Evolutionary conservation across 2,888 invertebrate species (phyloP), one percentile per base, ranked within the genome.

Genomic region (Eueremaeus valkanovi): DNA sequence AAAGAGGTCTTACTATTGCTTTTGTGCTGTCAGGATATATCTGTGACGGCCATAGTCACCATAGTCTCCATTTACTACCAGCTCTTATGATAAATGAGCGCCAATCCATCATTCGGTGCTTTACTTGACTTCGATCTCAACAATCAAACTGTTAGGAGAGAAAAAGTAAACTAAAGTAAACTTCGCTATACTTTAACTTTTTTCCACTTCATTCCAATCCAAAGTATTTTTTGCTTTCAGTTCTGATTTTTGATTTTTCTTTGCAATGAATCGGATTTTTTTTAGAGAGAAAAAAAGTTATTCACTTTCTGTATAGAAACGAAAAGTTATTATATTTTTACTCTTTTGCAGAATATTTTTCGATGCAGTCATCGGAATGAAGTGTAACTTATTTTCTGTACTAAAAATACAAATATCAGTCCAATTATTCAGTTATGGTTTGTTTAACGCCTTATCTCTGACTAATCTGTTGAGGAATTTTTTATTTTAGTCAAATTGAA

Each of bases 21-120:
- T 68, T 29, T 68, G 72, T 49, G 49, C 42, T 70, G 42, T 72
- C 45, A 29, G 49, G 5, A 33, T 2, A 40, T 33, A 36, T 51
- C 5, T 51, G 51, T 18, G 9, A 51, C 9, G 6, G 18, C 6
- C 51, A 51, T 18, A 51, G 51, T 18, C 9, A 6, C 51, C 51
- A 51, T 51, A 6, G 51, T 21, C 5, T n/a, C 51, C 5, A 18
- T 18, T 36, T 36, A 36, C 31, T 29, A 31, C 29, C 58, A 58
- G 27, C 29, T 21, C 36, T 33, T 66, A 66, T 66, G 66, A 66
- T 66, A 66, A 66, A 66, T 66, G 66, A 66, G 66, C 1, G 3
- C 66, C 66, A n/a, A 66, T 66, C 66, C 66, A 66, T 66, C 66
- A 66, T 66, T 36, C 21, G 33, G 66, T 36, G 66, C 33, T 36